Base-by-base conservation (phyloP, 2,888 invertebrate genomes). In the Morpho achilles region DNA sequence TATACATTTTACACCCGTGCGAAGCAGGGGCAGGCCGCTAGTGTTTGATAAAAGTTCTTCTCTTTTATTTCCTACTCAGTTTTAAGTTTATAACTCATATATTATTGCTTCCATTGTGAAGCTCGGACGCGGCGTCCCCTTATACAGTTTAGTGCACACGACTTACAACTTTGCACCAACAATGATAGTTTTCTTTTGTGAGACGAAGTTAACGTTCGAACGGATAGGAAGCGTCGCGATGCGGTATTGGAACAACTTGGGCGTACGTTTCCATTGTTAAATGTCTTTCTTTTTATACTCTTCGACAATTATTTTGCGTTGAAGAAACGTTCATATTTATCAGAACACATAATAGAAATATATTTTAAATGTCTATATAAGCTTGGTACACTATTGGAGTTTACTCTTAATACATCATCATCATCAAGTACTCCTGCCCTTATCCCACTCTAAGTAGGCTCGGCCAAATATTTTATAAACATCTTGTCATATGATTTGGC, bases 151-250 rank as follows among this genome's bases (percentile, higher is more conserved):
- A 53, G 40, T 53, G 46, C 53, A 40, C 40, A 47, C 53, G 46
- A 47, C 45, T 45, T 45, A 8, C 40, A 53, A 53, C 46, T 53
- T 53, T 40, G 45, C 46, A 46, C 22, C 45, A 46, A 53, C 53
- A 53, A 53, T 45, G 44, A 52, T 44, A 52, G 32, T 52, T 23
- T 47, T 47, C 53, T 53, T 53, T 53, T 53, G 53, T 47, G 32
- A 10, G 9, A 41, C 8, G 9, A 46, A 53, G 53, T 53, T 46
- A 22, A 53, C 53, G 8, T 53, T 45, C 10, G 53, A 53, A 46
- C 53, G 41, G 53, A 22, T 46, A 45, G 53, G 46, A 53, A 53
- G 46, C 53, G 53, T 53, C 39, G 23, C 46, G 46, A 46, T 53
- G 46, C 53, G 53, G 40, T n/a, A 53, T 46, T 22, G 46, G 41